These are phyloP conservation scores for Oostethus manadensis DNA, from an alignment of 2,113 vertebrate species.

Conservation along the genomic window DNA sequence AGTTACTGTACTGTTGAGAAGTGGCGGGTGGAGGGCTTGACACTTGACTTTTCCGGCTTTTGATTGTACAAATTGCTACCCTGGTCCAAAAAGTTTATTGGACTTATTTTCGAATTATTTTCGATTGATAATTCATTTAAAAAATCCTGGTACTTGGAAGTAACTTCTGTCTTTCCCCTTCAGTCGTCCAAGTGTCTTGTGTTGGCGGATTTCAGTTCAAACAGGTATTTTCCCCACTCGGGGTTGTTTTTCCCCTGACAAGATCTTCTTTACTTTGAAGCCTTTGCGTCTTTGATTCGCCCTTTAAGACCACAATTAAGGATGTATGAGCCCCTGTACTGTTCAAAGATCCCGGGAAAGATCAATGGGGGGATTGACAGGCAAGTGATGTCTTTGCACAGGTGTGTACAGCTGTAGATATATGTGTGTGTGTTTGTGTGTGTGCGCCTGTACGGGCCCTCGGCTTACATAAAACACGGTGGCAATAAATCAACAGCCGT, in stretches of 20 bases:
- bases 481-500: slow-evolving; percentile 65
- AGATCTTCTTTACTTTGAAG: slow-evolving; percentile 69
- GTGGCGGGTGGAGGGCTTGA: no score
- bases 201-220: slow-evolving; percentile 62
- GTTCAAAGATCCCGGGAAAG: slow-evolving; percentile 68
- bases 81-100: no score
- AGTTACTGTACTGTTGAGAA: no score
- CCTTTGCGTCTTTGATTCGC: slow-evolving; percentile 63
- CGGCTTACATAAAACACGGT: slow-evolving; percentile 58
- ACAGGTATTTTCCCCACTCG: slow-evolving; percentile 52
- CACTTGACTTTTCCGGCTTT: no score
- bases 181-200: slow-evolving; percentile 45
- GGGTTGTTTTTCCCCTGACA: slow-evolving; percentile 58
- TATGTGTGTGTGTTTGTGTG: slow-evolving; percentile 18
- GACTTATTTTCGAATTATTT: no score
- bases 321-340: slow-evolving; percentile 57
- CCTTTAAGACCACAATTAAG: slow-evolving; percentile 72
- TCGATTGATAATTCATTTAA: background rate
- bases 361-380: slow-evolving; percentile 71
- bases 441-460: slow-evolving; percentile 32
- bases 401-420: slow-evolving; percentile 63
- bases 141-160: background rate
- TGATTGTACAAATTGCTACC: no score
- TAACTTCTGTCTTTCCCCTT: no score
- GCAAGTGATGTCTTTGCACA: slow-evolving; percentile 73